Conservation (phyloP, 2,797 vertebrate genomes). For the Hybognathus amarus region DNA sequence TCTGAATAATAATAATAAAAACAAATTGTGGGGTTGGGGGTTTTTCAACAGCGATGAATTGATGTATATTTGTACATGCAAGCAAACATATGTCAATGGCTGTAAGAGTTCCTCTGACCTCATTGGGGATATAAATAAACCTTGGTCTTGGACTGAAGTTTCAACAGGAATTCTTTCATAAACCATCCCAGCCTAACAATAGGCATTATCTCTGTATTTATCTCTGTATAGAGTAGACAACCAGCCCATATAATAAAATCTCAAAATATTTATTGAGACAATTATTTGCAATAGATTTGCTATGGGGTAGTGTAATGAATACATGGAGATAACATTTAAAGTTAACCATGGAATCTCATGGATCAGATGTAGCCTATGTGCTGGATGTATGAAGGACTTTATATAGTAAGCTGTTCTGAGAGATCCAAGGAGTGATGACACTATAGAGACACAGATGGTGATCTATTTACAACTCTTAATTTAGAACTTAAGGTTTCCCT, state of each 20-base stretch:
- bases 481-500: slow-evolving; percentile 51
- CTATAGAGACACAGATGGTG: slow-evolving; percentile 62
- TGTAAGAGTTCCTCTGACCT: slow-evolving; percentile 36
- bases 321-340: not conserved
- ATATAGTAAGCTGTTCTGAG: not conserved
- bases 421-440: slow-evolving; percentile 44
- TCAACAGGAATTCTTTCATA: slow-evolving; percentile 14
- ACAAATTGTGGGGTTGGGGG: too few species aligned
- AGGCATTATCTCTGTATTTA: not conserved
- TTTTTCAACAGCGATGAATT: not conserved
- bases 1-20: not conserved
- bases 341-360: slow-evolving; percentile 16
- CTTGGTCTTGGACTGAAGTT: slow-evolving; percentile 20
- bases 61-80: not conserved
- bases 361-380: not conserved
- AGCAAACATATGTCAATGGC: slow-evolving; percentile 21
- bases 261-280: not conserved
- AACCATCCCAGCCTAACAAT: not conserved
- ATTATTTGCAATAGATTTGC: not conserved
- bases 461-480: slow-evolving; percentile 58
- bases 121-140: slow-evolving; percentile 43
- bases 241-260: slow-evolving; percentile 3
- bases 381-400: slow-evolving; percentile 22
- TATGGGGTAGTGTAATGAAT: not conserved
- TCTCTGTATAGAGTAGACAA: not conserved